Percentiles rank a stretch among this genome's conserved stretches.
phyloP scores from a whole-genome alignment of 37 sponge, comb jelly and placozoan genomes.

The Axinella damicornis region DNA sequence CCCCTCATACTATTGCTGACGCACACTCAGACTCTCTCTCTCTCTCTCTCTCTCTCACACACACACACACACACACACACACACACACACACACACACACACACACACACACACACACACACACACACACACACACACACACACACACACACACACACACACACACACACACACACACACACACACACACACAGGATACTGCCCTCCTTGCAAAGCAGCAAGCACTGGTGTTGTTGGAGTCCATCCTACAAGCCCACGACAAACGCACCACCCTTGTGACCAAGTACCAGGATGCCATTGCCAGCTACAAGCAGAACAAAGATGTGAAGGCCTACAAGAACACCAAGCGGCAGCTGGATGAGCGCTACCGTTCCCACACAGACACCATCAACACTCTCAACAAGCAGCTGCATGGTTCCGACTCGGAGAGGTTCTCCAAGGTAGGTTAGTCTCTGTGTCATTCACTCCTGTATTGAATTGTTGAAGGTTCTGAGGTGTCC shows the following conservation, averaged over 20 bases:
- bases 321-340: constrained; percentile 61
- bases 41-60: constrained; percentile 5
- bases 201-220: constrained; percentile 61
- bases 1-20: too few species aligned
- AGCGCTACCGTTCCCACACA: constrained; percentile 22
- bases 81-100: not conserved
- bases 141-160: not conserved
- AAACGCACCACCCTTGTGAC: constrained; percentile 20
- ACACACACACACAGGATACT: constrained; percentile 27
- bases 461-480: not conserved
- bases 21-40: too few species aligned
- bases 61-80: not conserved
- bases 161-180: not conserved
- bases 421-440: constrained; percentile 46
- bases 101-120: not conserved
- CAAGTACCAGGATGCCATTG: constrained; percentile 33
- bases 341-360: constrained; percentile 46
- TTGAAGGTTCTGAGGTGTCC: too few species aligned
- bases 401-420: constrained; percentile 37
- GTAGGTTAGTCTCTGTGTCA: constrained; percentile 2
- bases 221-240: constrained; percentile 58
- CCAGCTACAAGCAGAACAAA: constrained; percentile 58
- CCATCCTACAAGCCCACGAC: constrained; percentile 38
- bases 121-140: not conserved
- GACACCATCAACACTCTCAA: constrained; percentile 21